Evolutionary conservation across 2,888 invertebrate species (phyloP), one percentile per base, ranked within the genome.

Genomic region (Dryocosmus kuriphilus): DNA sequence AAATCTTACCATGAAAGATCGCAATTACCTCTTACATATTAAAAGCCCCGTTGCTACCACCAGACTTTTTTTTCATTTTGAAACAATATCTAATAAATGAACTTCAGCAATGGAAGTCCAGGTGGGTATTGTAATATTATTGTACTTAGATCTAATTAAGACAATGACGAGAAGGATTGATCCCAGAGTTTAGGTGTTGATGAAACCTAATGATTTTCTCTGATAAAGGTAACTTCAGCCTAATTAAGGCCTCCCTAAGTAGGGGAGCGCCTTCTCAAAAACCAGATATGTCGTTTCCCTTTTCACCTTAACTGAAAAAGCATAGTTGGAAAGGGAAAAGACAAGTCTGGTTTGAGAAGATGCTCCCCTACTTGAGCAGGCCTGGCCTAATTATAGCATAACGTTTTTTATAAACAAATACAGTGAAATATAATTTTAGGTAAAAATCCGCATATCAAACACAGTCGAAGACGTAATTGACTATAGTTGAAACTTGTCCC

Each of bases 11-110:
- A 77, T 83, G 87, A 85, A 87, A 86, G 87, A 88, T 87, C 85
- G 88, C 87, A 89, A 90, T 90, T 90, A 90, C 87, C 85, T 83
- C 86, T 84, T 84, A 85, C 85, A 85, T 87, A 90, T 90, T 90
- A 89, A 89, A 88, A 86, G 87, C 85, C 84, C 85, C 84, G 84
- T 86, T 85, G 84, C 83, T 85, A 83, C 86, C 83, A 84, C 86
- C 78, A 82, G 82, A 51, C 16, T 63, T 32, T 65, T 71, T 71
- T 24, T 4, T 16, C 16, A 46, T 71, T 67, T 67, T 67, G 27
- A 24, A 67, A 67, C 67, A 67, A 67, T 67, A 41, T 46, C 24
- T 46, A 27, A 67, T 46, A 27, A 8, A 8, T 24, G 46, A 22
- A 67, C 41, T 27, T 27, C 24, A 67, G 24, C 27, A 67, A 67